Conservation (phyloP, 1,140 invertebrate species). For the Pseudomyrmex dendroicus region DNA sequence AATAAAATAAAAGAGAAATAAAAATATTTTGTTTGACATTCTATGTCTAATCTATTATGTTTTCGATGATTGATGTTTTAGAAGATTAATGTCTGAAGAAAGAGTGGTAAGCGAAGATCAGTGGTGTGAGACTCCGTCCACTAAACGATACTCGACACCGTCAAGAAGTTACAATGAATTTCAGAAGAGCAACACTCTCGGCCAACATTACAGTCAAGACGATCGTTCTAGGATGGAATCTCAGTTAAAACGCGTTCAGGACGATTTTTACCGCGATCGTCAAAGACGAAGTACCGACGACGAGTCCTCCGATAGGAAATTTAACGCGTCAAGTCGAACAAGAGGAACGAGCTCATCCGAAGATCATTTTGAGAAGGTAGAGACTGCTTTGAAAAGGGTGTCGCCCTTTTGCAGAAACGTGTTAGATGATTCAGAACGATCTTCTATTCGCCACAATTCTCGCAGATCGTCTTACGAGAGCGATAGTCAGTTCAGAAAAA, state of each 20-base stretch:
- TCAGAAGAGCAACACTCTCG: conserved; percentile 60
- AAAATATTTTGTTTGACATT: too few species aligned
- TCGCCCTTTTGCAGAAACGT: conserved; percentile 51
- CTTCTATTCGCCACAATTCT: conserved; percentile 55
- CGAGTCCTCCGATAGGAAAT: conserved; percentile 72
- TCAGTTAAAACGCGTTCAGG: conserved; percentile 56
- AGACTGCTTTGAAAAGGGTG: conserved; percentile 60
- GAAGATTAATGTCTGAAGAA: conserved; percentile 80
- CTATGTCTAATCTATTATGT: neutral
- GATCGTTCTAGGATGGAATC: conserved; percentile 52
- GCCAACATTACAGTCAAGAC: conserved; percentile 61
- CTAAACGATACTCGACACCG: conserved; percentile 64
- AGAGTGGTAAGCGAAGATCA: conserved; percentile 77
- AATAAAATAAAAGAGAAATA: neutral
- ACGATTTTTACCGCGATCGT: conserved; percentile 58
- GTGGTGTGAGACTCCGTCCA: conserved; percentile 74
- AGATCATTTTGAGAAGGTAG: conserved; percentile 76
- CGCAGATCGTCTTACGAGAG: conserved; percentile 66
- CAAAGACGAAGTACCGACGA: conserved; percentile 79
- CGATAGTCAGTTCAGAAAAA: conserved; percentile 44
- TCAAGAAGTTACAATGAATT: conserved; percentile 64
- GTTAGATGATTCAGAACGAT: conserved; percentile 56
- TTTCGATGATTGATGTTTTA: conserved; percentile 53
- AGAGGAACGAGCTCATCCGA: conserved; percentile 81
- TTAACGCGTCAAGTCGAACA: conserved; percentile 61